Conservation (phyloP, 2,888 invertebrate genomes). For the Tachina grossa region DNA sequence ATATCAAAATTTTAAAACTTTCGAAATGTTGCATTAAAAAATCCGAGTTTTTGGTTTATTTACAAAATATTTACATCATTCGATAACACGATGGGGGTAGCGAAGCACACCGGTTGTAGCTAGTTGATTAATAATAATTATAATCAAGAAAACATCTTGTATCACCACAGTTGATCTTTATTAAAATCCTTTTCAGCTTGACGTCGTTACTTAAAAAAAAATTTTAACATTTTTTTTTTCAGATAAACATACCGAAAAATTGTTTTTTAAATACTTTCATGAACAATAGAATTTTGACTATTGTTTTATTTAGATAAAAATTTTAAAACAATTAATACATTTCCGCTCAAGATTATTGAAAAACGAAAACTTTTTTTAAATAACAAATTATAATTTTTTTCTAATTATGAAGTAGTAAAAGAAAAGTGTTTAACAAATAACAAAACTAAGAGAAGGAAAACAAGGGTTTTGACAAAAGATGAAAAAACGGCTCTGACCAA, state of each 20-base stretch:
- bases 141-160: no score
- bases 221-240: background rate
- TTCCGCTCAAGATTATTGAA: constrained; percentile 11
- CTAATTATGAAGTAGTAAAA: background rate
- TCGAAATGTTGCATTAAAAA: no score
- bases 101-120: no score
- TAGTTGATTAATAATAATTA: no score
- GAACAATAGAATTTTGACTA: background rate
- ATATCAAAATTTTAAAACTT: no score
- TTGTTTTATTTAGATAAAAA: constrained; percentile 22
- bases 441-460: background rate
- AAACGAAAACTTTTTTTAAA: background rate
- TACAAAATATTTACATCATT: no score
- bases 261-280: background rate
- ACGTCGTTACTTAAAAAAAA: background rate
- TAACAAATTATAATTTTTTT: background rate
- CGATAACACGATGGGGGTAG: no score
- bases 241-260: constrained; percentile 35
- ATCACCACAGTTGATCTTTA: no score
- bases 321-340: constrained; percentile 7
- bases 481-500: constrained; percentile 16
- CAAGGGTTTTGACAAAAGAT: no score
- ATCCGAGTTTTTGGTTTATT: no score
- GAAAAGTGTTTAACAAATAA: background rate
- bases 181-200: background rate